Base-by-base conservation (phyloP, 1,140 invertebrate genomes). In the Calephelis nemesis region DNA sequence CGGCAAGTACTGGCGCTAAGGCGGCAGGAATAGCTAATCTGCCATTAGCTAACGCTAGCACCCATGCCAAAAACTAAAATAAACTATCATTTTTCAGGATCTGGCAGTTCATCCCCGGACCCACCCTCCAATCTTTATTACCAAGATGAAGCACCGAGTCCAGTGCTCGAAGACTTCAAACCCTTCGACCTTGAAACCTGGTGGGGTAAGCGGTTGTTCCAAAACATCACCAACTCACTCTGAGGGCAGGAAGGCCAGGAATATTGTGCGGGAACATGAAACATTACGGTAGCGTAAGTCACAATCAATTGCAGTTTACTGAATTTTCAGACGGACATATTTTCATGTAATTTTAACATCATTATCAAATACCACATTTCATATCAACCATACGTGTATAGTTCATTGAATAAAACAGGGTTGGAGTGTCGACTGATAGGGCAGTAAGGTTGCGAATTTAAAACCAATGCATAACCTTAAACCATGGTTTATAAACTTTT, bases 161-260 rank as follows among this genome's bases (percentile, higher is more conserved):
- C 94, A 58, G 90, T 92, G 19, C 91, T 96, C 47, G 93, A 94
- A 79, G 96, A 97, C 83, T 97, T 97, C 81, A 96, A 96, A 79
- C 96, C 96, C 8, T 97, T 97, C 80, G 96, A 97, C 91, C 90
- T 97, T 76, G 96, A 97, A 81, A 95, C 96, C 11, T 97, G 96
- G 96, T 97, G 96, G 96, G 96, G 96, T 54, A 96, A 96, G 82
- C 91, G 96, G 73, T 90, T 97, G 58, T 96, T 96, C 86, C 95
- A 96, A 75, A 96, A 95, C 81, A 95, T 96, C 80, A 96, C 95
- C 63, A 96, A 95, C 79, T 96, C 94, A 39, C 93, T 95, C 67
- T 95, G 92, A 94, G 80, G 70, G 60, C n/a, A 47, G 63, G 48
- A 60, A 54, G 1, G 15, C 9, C 65, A 47, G 30, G 49, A 15